Base-by-base conservation (phyloP, 2,888 invertebrate species). In the Amphipoea oculea region DNA sequence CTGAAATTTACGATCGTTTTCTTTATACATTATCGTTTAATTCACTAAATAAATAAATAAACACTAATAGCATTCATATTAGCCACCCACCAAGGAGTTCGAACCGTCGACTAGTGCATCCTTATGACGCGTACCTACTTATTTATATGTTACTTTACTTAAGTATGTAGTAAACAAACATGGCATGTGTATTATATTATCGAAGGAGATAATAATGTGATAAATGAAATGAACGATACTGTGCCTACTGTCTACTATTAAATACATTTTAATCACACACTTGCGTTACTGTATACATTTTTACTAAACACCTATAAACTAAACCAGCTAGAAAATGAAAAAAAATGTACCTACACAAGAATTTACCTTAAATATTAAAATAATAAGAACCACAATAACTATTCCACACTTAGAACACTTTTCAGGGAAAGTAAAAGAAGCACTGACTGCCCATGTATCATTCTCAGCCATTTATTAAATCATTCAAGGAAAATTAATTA, bases 401-500 rank as follows among this genome's bases (percentile, higher is more conserved):
- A 62, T 51, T 51, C 65, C 66, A 51, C 67, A 40, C 14, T 9
- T n/a, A 48, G 7, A 65, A 36, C 17, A 63, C 17, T 63, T 42
- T 57, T n/a, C 40, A 71, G n/a, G 12, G 23, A 60, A 60, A 29
- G 23, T 36, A 78, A 66, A 51, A 57, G n/a, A 48, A 7, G 11
- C n/a, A 73, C 73, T 82, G 63, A 73, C 3, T 36, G 5, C 0
- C 29, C 7, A 57, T 40, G 23, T 75, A 23, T 73, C 1, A 54
- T 23, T n/a, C 45, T 29, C 23, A 73, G 40, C 29, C 20, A 74
- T 81, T 65, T 77, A 84, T 83, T 67, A 68, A 57, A 51, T 72
- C 51, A 72, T 54, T 74, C 40, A 72, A 84, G 85, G 85, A 84
- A 84, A 84, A 84, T 54, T 65, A 7, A 48, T 76, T 60, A n/a